phyloP scores from a whole-genome alignment of 2,797 vertebrate species.

The Pygocentrus nattereri region DNA sequence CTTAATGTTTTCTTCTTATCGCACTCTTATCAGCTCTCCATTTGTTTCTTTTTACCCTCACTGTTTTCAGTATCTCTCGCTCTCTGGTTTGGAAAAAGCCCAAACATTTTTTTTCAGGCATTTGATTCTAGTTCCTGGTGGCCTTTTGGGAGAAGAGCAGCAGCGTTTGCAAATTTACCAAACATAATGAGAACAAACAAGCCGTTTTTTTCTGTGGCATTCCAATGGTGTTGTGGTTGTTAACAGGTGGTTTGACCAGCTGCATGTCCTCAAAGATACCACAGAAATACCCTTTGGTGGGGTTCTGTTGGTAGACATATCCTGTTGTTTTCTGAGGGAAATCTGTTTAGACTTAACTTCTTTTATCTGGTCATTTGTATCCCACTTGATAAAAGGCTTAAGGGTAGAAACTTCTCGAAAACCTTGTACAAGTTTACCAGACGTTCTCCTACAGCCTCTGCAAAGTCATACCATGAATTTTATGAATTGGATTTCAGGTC shows the following conservation, averaged over 20 bases:
- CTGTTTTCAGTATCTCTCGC: slow-evolving; percentile 23
- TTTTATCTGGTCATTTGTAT: slow-evolving; percentile 40
- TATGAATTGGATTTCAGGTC: background rate
- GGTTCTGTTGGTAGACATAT: slow-evolving; percentile 54
- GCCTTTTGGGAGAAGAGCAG: slow-evolving; percentile 30
- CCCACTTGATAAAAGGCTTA: slow-evolving; percentile 33
- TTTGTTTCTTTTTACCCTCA: slow-evolving; percentile 9
- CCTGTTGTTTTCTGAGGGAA: slow-evolving; percentile 69
- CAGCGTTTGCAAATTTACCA: slow-evolving; percentile 29
- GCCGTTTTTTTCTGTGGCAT: slow-evolving; percentile 49
- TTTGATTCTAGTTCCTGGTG: slow-evolving; percentile 41
- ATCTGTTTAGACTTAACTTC: slow-evolving; percentile 73
- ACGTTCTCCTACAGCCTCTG: background rate
- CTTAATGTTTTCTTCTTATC: slow-evolving; percentile 13
- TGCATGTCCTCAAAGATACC: slow-evolving; percentile 58
- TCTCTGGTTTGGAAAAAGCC: slow-evolving; percentile 39
- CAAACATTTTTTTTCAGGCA: background rate
- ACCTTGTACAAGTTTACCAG: slow-evolving; percentile 22
- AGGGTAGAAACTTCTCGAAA: slow-evolving; percentile 38
- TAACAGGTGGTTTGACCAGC: slow-evolving; percentile 60
- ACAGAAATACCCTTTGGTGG: slow-evolving; percentile 57
- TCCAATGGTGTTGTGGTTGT: slow-evolving; percentile 51
- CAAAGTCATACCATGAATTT: slow-evolving; percentile 19
- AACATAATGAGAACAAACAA: slow-evolving; percentile 49
- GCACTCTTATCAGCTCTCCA: slow-evolving; percentile 8